These are phyloP conservation scores for Rhynchomys soricoides DNA, from an alignment of 2,113 vertebrate genomes.

Conservation along the genomic window DNA sequence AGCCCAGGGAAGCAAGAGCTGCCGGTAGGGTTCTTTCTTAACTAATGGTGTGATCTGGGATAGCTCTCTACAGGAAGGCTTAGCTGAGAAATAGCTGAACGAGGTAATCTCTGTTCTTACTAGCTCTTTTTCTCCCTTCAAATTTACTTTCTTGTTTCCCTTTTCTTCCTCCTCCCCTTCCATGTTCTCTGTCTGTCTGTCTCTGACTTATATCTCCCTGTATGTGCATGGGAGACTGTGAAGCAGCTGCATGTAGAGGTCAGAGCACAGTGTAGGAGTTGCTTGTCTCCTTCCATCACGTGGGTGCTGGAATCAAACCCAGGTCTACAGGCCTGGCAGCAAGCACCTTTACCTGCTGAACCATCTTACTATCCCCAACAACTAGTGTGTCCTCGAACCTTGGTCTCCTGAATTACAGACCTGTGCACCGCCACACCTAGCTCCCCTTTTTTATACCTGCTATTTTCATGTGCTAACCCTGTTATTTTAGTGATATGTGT, in stretches of 20 bases:
- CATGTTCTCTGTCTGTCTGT: neutral
- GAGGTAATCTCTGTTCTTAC: neutral
- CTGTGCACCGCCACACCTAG: neutral
- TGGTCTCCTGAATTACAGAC: neutral
- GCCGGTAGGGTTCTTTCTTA: fast-evolving
- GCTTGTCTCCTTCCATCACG: neutral
- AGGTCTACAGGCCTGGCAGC: neutral
- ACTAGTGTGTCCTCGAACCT: neutral
- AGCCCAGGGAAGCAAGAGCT: neutral
- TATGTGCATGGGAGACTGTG: neutral
- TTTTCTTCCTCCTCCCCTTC: neutral
- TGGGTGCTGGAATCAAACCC: neutral
- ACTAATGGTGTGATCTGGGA: neutral
- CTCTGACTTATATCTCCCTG: neutral
- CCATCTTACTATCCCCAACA: no score
- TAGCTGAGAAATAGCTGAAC: neutral
- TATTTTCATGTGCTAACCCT: neutral
- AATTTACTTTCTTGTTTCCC: neutral
- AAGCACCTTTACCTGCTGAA: neutral
- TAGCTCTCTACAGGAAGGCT: neutral
- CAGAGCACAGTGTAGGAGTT: neutral
- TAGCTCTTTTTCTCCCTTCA: neutral
- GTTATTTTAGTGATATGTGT: neutral
- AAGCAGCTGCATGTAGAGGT: neutral
- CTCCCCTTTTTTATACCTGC: neutral